Evolutionary conservation across 2,797 vertebrate genomes (phyloP), one percentile per base, ranked within the genome.

Genomic region (Cichlasoma orientale): DNA sequence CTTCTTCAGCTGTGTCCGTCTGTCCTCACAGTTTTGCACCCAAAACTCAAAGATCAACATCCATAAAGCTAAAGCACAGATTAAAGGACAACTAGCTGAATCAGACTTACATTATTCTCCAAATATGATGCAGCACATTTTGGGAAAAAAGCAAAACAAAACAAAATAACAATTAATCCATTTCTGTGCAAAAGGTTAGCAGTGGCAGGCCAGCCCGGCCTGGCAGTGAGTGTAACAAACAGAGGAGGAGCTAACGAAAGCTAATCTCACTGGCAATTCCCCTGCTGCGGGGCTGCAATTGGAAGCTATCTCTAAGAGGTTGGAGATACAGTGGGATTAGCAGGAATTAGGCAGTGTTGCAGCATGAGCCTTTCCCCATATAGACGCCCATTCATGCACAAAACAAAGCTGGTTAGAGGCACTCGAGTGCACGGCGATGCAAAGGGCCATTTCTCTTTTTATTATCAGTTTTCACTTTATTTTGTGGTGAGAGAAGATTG

Each of bases 291-390:
- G 59, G 61, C 86, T 87, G 84, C 92, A 89, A 88, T 82, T 89
- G 90, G 91, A 91, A 91, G 84, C 85, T 86, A 87, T 75, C 72
- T 82, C 86, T 92, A 90, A 91, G 90, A 88, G 89, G 88, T 88
- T 69, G 90, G 82, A 93, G 90, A 90, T 85, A 92, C 82, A 72
- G 41, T 27, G 78, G 92, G 95, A 95, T 96, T 96, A 96, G 53
- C 47, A 68, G 92, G 95, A 94, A 94, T 96, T 95, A 95, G 92
- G 82, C 63, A 53, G 76, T 68, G 89, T 84, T 93, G 92, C 90
- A 79, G 84, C 82, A 83, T 94, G 91, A 95, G 92, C 93, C 93
- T 93, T 95, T 95, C 94, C 93, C 50, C 88, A 92, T 95, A 95
- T 96, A 96, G 94, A 93, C 27, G 27, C 72, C 84, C 93, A 94